phyloP scores from a whole-genome alignment of 2,888 invertebrate genomes.

The Deilephila porcellus region DNA sequence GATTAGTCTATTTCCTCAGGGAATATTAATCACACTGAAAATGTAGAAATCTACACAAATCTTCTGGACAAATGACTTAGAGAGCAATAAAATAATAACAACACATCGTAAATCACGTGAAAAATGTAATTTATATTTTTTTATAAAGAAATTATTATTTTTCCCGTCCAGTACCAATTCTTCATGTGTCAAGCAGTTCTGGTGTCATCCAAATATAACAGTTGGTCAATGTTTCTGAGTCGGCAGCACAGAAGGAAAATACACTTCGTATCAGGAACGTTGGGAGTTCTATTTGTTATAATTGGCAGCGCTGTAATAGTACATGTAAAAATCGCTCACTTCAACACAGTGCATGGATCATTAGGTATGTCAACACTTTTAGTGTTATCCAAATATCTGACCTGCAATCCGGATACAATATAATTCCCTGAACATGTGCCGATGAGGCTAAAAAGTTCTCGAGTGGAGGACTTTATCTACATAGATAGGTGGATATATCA shows the following conservation, averaged over 20 bases:
- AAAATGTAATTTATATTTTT: not conserved
- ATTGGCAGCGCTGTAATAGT: slow-evolving; percentile 49
- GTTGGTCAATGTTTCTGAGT: slow-evolving; percentile 54
- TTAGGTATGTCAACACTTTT: slow-evolving; percentile 43
- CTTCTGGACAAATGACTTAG: too few species aligned
- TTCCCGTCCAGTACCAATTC: slow-evolving; percentile 57
- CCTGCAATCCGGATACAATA: too few species aligned
- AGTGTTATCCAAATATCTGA: not conserved
- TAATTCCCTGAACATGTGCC: not conserved
- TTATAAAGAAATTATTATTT: not conserved
- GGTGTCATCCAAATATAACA: slow-evolving; percentile 55
- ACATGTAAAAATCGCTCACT: slow-evolving; percentile 43
- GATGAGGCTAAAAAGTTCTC: too few species aligned
- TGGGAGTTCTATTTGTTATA: slow-evolving; percentile 44
- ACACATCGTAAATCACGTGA: not conserved
- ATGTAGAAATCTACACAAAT: too few species aligned
- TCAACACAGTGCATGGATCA: slow-evolving; percentile 50
- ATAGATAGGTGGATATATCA: too few species aligned
- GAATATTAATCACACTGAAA: too few species aligned
- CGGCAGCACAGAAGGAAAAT: slow-evolving; percentile 44
- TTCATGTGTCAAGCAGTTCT: slow-evolving; percentile 60
- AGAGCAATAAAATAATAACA: not conserved
- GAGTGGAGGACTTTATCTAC: too few species aligned
- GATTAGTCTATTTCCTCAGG: too few species aligned
- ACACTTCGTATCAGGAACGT: slow-evolving; percentile 50